Conservation (phyloP, 2,888 invertebrate genomes). For the Drosophila borborema region DNA sequence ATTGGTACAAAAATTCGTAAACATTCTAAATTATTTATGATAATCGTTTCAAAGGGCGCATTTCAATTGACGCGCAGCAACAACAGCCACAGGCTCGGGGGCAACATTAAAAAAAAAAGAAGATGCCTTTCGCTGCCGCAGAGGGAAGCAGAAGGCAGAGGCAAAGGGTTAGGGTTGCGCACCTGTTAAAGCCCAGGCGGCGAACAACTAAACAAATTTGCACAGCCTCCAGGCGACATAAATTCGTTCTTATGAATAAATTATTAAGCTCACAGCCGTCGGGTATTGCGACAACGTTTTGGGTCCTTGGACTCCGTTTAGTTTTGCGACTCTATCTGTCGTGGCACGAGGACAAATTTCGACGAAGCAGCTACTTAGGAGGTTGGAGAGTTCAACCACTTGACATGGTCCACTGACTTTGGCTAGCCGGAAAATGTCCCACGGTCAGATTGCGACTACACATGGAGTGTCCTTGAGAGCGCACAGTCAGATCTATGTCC, state of each 20-base stretch:
- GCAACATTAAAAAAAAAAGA: slow-evolving; percentile 27
- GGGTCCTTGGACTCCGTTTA: slow-evolving; percentile 16
- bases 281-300: slow-evolving; percentile 30
- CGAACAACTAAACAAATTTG: slow-evolving; percentile 63
- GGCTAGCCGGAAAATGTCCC: slow-evolving; percentile 27
- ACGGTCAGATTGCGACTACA: slow-evolving; percentile 27
- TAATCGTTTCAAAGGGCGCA: slow-evolving; percentile 66
- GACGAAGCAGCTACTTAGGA: slow-evolving; percentile 39
- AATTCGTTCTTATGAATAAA: slow-evolving; percentile 78
- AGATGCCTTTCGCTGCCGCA: slow-evolving; percentile 10
- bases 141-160: too few relatives aligned
- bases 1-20: slow-evolving; percentile 45
- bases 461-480: slow-evolving; percentile 39
- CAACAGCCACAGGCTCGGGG: slow-evolving; percentile 17
- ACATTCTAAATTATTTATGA: slow-evolving; percentile 73
- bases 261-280: slow-evolving; percentile 59
- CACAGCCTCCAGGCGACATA: slow-evolving; percentile 65
- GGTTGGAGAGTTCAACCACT: slow-evolving; percentile 40
- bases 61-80: slow-evolving; percentile 58
- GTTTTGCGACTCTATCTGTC: slow-evolving; percentile 1
- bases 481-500: background rate
- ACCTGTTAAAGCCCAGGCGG: slow-evolving; percentile 57
- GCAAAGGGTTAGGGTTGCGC: slow-evolving; percentile 16
- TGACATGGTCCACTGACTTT: slow-evolving; percentile 41
- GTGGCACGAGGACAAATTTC: slow-evolving; percentile 15